Conservation (phyloP, 2,797 vertebrate species). For the Mus caroli region DNA sequence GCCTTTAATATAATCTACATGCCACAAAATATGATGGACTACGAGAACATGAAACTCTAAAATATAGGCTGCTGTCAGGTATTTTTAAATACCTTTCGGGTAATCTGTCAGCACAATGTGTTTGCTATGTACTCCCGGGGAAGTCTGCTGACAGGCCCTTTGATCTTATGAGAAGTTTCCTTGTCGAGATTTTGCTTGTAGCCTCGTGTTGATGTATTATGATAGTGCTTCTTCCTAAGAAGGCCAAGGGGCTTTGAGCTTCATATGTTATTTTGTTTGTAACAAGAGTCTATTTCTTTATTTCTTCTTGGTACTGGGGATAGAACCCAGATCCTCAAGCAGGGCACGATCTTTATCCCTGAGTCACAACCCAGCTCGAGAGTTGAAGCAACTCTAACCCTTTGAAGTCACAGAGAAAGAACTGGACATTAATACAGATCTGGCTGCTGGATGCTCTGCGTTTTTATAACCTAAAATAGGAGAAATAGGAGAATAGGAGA, state of each 20-base stretch:
- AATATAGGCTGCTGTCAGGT: conserved; percentile 28
- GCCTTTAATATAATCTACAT: conserved; percentile 16
- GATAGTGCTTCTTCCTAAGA: conserved; percentile 49
- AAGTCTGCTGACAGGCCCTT: conserved; percentile 63
- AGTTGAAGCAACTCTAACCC: background rate
- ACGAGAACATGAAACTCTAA: conserved; percentile 6
- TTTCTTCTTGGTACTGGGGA: background rate
- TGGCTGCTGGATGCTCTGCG: background rate
- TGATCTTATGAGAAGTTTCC: conserved; percentile 69
- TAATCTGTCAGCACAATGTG: conserved; percentile 20
- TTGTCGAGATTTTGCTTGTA: conserved; percentile 62
- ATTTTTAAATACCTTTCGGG: conserved; percentile 20
- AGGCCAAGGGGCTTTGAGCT: conserved; percentile 56
- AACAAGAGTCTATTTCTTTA: conserved; percentile 57
- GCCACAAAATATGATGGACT: conserved; percentile 24
- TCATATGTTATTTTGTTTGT: conserved; percentile 52
- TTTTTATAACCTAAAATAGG: conserved; percentile 46
- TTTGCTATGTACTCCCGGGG: conserved; percentile 49
- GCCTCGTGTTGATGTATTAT: conserved; percentile 26
- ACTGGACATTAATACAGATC: background rate
- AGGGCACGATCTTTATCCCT: background rate
- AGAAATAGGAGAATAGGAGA: too few relatives aligned
- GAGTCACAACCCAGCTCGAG: background rate
- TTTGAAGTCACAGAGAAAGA: conserved; percentile 20
- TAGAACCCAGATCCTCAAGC: background rate